A percentile compares a stretch with the other conserved stretches of the same genome.
Evolutionary conservation across 2,888 invertebrate species (phyloP).

Genomic region (Diarsia rubi): DNA sequence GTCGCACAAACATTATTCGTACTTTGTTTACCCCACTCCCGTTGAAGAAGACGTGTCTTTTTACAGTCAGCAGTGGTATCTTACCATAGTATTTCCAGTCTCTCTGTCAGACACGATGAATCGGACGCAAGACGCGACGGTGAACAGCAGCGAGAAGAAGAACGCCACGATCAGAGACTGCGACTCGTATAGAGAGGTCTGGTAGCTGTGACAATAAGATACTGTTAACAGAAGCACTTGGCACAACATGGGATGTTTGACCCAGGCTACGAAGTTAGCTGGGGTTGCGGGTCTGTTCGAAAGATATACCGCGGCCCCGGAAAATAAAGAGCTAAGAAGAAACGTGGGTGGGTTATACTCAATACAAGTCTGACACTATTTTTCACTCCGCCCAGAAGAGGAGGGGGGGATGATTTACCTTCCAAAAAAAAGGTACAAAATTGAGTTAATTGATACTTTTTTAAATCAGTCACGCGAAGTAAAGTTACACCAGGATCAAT

Average conservation of each 20-base stretch:
- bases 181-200: constrained; percentile 92
- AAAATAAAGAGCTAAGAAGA: no score
- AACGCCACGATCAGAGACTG: constrained; percentile 93
- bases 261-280: background rate
- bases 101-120: constrained; percentile 93
- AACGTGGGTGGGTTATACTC: no score
- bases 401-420: no score
- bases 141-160: constrained; percentile 92
- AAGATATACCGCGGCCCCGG: no score
- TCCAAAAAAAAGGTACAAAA: background rate
- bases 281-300: no score
- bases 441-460: background rate
- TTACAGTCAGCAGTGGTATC: background rate
- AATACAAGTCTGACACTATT: no score
- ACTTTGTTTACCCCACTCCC: background rate
- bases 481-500: background rate
- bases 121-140: constrained; percentile 92
- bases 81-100: constrained; percentile 93
- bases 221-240: background rate
- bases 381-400: no score
- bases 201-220: constrained; percentile 86
- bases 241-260: background rate
- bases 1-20: background rate
- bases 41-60: background rate
- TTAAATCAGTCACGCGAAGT: background rate